Evolutionary conservation across 2,888 invertebrate species (phyloP), one percentile per base, ranked within the genome.

Genomic region (Cephus spinipes): DNA sequence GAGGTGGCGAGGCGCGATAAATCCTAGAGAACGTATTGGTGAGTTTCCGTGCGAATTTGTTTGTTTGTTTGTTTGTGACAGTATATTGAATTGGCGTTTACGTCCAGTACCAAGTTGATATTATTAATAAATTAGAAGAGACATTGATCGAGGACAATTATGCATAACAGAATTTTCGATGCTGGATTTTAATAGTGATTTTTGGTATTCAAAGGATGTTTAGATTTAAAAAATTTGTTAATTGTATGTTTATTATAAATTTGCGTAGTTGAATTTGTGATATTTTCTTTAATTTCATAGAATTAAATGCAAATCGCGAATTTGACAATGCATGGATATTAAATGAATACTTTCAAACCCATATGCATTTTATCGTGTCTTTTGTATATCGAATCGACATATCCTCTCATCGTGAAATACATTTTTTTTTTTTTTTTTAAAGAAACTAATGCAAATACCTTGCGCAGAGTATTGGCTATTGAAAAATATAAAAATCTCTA

Each of bases 1-100:
- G 89, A 88, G 87, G 90, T 89, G 89, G 89, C 88, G 90, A 90
- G 89, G 88, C 87, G 89, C 85, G 89, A 89, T 90, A 90, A 90
- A 87, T 86, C 89, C 86, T 76, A n/a, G 69, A 68, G 76, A 69
- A 32, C 76, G 79, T 79, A 31, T 73, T 11, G 31, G 35, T 68
- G 33, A 32, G 33, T 74, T 74, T 33, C 33, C 35, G 35, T n/a
- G 74, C 30, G 74, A 30, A 23, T 35, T 30, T 35, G 35, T 34
- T 73, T 35, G 73, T 23, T 73, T 34, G 32, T 30, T 31, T 71
- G 31, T 32, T 15, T 15, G 40, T 55, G 9, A 55, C 55, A 23
- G 55, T 55, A 55, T 23, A 55, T 55, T 55, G 23, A 55, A 15
- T 55, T 55, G 55, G 1, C 23, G 9, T 55, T 55, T 55, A 55